A percentile compares a stretch with the other conserved stretches of the same genome.
phyloP scores from a whole-genome alignment of 1,140 invertebrate genomes.

The Drosophila equinoxialis region DNA sequence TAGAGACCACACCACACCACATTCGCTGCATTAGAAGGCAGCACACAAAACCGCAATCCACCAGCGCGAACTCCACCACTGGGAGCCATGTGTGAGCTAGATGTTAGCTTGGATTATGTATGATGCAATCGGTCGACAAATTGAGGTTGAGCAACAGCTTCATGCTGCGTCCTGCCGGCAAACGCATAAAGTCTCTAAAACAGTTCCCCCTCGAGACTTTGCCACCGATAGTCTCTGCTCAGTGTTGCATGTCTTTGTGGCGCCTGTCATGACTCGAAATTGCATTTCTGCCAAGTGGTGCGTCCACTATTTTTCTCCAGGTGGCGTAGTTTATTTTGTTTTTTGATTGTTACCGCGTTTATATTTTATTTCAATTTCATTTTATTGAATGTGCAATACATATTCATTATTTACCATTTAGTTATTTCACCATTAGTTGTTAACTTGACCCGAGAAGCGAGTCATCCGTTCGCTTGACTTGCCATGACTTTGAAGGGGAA shows the following conservation, averaged over 20 bases:
- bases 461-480: conserved; percentile 42
- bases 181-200: conserved; percentile 35
- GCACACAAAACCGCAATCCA: conserved; percentile 1
- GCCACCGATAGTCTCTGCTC: conserved; percentile 15
- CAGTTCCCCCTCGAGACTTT: neutral
- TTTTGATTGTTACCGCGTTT: conserved; percentile 37
- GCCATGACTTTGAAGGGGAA: conserved; percentile 31
- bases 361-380: conserved; percentile 21
- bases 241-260: conserved; percentile 40
- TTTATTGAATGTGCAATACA: conserved; percentile 69
- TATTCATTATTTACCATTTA: conserved; percentile 61
- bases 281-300: conserved; percentile 51
- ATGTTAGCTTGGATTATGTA: conserved; percentile 32
- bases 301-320: conserved; percentile 64
- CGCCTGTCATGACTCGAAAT: conserved; percentile 62
- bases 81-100: conserved; percentile 6
- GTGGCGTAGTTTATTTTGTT: conserved; percentile 53
- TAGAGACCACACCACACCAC: conserved; percentile 18
- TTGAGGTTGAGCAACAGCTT: conserved; percentile 42
- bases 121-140: conserved; percentile 64
- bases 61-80: neutral
- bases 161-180: conserved; percentile 39
- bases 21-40: neutral
- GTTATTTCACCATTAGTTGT: conserved; percentile 56
- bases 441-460: conserved; percentile 41